Percentiles rank a stretch among this genome's conserved stretches.
phyloP scores from a whole-genome alignment of 2,113 vertebrate genomes.

The Excalfactoria chinensis region DNA sequence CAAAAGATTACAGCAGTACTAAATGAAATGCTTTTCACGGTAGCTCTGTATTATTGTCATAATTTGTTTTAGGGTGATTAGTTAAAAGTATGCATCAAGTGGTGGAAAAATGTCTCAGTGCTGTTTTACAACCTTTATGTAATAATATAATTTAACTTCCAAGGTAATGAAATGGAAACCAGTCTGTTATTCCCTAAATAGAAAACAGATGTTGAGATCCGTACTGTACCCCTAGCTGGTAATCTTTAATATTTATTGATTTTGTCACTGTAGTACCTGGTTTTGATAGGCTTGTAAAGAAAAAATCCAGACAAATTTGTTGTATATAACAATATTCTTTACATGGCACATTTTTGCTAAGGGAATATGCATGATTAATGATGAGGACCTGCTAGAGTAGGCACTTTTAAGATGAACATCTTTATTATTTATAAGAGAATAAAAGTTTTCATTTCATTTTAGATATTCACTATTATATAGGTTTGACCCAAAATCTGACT shows the following conservation, averaged over 20 bases:
- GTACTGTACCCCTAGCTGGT: conserved; percentile 43
- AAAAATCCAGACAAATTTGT: conserved; percentile 31
- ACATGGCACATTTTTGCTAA: conserved; percentile 45
- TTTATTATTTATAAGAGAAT: conserved; percentile 60
- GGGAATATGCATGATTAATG: conserved; percentile 59
- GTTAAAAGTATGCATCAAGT: conserved; percentile 15
- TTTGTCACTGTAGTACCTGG: conserved; percentile 41
- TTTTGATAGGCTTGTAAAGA: conserved; percentile 62
- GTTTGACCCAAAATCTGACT: conserved; percentile 23
- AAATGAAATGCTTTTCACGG: not conserved
- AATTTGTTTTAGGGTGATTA: not conserved
- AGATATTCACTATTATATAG: not conserved
- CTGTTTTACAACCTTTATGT: not conserved
- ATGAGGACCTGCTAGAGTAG: conserved; percentile 49
- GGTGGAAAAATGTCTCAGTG: conserved; percentile 29
- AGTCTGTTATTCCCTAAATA: conserved; percentile 24
- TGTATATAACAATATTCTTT: conserved; percentile 62
- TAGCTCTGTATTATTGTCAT: not conserved
- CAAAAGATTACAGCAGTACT: not conserved
- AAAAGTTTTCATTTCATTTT: conserved; percentile 34
- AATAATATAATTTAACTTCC: conserved; percentile 17
- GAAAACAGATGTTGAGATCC: conserved; percentile 32
- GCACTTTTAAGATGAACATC: conserved; percentile 24
- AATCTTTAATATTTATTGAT: conserved; percentile 62
- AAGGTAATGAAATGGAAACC: conserved; percentile 26